A percentile compares a stretch with the other conserved stretches of the same genome.
phyloP scores from a whole-genome alignment of 2,888 invertebrate genomes.

The Dynastes tityus region DNA sequence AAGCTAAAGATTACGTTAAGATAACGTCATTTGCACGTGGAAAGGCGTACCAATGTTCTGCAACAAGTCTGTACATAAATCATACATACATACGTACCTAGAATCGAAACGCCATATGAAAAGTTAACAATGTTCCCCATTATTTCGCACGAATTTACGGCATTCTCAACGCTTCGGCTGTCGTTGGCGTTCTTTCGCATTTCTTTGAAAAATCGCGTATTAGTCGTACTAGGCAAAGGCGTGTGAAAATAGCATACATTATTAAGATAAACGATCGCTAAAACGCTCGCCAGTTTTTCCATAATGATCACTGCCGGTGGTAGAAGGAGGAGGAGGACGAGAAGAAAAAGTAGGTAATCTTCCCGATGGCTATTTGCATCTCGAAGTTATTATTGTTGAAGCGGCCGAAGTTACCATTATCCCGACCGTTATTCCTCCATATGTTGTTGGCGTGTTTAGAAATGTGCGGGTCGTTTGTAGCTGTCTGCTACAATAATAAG shows the following conservation, averaged over 20 bases:
- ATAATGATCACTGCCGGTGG: constrained; percentile 44
- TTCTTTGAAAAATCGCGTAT: constrained; percentile 40
- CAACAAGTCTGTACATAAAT: constrained; percentile 22
- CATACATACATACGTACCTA: not conserved
- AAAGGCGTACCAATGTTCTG: not conserved
- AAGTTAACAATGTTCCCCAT: constrained; percentile 15
- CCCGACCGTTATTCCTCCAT: constrained; percentile 26
- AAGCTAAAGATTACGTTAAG: no score
- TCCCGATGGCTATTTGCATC: constrained; percentile 50
- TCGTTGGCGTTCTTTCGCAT: constrained; percentile 19
- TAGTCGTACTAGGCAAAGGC: constrained; percentile 27
- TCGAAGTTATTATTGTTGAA: constrained; percentile 42
- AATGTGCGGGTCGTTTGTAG: constrained; percentile 55
- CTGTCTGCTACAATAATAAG: constrained; percentile 59
- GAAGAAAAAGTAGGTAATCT: constrained; percentile 36
- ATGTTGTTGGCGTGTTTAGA: constrained; percentile 41
- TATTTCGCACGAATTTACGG: constrained; percentile 7
- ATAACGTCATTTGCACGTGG: no score
- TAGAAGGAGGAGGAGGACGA: no score
- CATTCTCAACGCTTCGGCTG: constrained; percentile 20
- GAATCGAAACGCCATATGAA: constrained; percentile 7
- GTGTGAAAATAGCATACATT: constrained; percentile 48
- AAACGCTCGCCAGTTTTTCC: constrained; percentile 44
- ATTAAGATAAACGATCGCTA: constrained; percentile 52
- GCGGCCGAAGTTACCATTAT: constrained; percentile 31